A percentile compares a stretch with the other conserved stretches of the same genome.
phyloP scores from a whole-genome alignment of 1,140 invertebrate species.

The Meloidogyne hapla region DNA sequence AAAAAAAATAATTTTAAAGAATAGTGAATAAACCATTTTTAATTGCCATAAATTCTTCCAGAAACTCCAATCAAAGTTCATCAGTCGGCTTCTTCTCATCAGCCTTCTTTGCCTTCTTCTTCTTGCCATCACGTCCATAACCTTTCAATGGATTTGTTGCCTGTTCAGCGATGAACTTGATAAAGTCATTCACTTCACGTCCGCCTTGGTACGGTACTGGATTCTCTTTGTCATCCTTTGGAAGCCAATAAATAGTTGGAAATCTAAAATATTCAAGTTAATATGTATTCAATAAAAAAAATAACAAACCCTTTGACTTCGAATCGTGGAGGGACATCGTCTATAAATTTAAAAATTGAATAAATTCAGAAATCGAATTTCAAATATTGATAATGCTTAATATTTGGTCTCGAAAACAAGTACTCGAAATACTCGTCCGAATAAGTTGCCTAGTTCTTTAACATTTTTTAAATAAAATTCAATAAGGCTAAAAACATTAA shows the following conservation, averaged over 20 bases:
- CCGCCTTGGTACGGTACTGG: slow-evolving; percentile 92
- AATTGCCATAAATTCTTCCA: slow-evolving; percentile 7
- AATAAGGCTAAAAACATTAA: too few relatives aligned
- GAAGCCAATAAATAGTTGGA: slow-evolving; percentile 93
- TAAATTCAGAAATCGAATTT: too few relatives aligned
- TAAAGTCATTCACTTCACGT: slow-evolving; percentile 87
- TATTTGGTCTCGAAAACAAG: too few relatives aligned
- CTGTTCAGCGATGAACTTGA: slow-evolving; percentile 92
- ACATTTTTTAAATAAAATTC: too few relatives aligned
- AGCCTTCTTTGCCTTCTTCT: slow-evolving; percentile 72
- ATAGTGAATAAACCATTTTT: neutral
- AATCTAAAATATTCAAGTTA: slow-evolving; percentile 70
- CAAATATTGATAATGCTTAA: too few relatives aligned
- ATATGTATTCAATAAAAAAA: neutral
- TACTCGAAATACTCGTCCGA: too few relatives aligned
- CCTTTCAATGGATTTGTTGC: slow-evolving; percentile 82
- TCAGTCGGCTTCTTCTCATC: slow-evolving; percentile 4
- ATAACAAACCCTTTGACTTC: slow-evolving; percentile 76
- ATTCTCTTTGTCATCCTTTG: slow-evolving; percentile 77
- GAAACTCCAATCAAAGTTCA: neutral
- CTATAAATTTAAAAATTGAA: neutral
- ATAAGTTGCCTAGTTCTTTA: too few relatives aligned
- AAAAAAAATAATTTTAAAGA: neutral
- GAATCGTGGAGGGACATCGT: slow-evolving; percentile 88
- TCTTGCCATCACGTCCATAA: slow-evolving; percentile 82